A percentile compares a stretch with the other conserved stretches of the same genome.
phyloP scores from a whole-genome alignment of 2,888 invertebrate species.

The Napeogenes sylphis region DNA sequence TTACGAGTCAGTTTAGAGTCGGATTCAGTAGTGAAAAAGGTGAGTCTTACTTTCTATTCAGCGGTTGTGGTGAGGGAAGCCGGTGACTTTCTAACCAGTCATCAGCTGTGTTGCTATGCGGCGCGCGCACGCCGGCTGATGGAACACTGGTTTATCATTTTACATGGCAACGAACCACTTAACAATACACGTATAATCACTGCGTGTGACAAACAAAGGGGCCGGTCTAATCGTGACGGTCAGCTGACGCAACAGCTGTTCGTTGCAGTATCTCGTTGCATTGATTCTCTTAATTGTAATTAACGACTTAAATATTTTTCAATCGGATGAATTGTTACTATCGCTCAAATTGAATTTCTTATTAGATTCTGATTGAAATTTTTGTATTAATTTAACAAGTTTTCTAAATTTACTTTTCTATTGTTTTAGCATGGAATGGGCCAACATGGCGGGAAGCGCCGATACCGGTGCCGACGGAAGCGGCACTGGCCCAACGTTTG shows the following conservation, averaged over 20 bases:
- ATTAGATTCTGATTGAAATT: neutral
- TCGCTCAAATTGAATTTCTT: constrained; percentile 2
- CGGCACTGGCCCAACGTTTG: constrained; percentile 84
- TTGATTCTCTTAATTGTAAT: neutral
- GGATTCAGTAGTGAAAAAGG: constrained; percentile 87
- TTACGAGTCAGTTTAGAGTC: constrained; percentile 85
- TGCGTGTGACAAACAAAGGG: constrained; percentile 15
- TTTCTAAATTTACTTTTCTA: constrained; percentile 41
- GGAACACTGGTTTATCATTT: constrained; percentile 14
- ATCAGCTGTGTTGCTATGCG: constrained; percentile 68
- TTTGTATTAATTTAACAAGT: constrained; percentile 15
- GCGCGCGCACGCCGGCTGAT: constrained; percentile 54
- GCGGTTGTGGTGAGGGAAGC: constrained; percentile 50
- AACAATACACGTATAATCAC: constrained; percentile 4
- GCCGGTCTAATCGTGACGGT: constrained; percentile 39
- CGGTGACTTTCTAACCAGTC: constrained; percentile 61
- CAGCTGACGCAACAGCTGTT: constrained; percentile 69
- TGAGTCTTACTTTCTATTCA: constrained; percentile 75
- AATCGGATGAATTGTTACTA: constrained; percentile 9
- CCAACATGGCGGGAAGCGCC: constrained; percentile 70
- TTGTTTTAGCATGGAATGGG: constrained; percentile 69
- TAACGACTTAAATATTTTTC: too few relatives aligned
- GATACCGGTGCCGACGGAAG: constrained; percentile 77
- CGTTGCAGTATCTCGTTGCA: constrained; percentile 35
- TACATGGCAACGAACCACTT: neutral